phyloP scores from a whole-genome alignment of 1,140 invertebrate species.

The Drosophila truncata region DNA sequence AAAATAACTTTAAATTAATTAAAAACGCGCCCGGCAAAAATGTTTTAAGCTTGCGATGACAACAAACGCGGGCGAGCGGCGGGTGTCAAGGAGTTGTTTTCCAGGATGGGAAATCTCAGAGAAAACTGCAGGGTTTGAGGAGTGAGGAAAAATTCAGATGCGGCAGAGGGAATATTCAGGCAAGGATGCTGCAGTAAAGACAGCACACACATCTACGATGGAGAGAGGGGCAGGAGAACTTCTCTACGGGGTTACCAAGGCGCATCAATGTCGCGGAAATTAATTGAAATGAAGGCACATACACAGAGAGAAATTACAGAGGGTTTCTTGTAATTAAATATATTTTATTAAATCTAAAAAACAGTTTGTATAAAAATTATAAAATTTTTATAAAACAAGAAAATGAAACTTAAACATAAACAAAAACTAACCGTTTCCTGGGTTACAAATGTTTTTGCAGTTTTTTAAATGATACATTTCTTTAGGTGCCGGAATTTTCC shows the following conservation, averaged over 20 bases:
- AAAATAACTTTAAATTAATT: slow-evolving; percentile 84
- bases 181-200: slow-evolving; percentile 25
- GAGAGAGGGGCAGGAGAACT: slow-evolving; percentile 3
- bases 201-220: slow-evolving; percentile 39
- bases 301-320: background rate
- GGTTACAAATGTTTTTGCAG: background rate
- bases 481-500: slow-evolving; percentile 43
- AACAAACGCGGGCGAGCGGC: slow-evolving; percentile 58
- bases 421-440: too few species aligned
- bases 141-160: background rate
- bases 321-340: background rate
- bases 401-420: background rate
- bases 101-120: background rate
- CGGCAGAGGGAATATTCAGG: background rate
- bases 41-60: slow-evolving; percentile 72
- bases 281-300: slow-evolving; percentile 77
- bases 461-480: background rate
- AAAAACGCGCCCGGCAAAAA: slow-evolving; percentile 80
- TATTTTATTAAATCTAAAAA: background rate
- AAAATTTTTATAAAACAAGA: background rate
- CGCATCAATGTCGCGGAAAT: slow-evolving; percentile 81
- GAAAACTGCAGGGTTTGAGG: background rate
- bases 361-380: background rate
- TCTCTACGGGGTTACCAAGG: slow-evolving; percentile 54
- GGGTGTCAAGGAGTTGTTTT: slow-evolving; percentile 15